Base-by-base conservation (phyloP, 2,113 vertebrate genomes). In the Neolamprologus modestus region DNA sequence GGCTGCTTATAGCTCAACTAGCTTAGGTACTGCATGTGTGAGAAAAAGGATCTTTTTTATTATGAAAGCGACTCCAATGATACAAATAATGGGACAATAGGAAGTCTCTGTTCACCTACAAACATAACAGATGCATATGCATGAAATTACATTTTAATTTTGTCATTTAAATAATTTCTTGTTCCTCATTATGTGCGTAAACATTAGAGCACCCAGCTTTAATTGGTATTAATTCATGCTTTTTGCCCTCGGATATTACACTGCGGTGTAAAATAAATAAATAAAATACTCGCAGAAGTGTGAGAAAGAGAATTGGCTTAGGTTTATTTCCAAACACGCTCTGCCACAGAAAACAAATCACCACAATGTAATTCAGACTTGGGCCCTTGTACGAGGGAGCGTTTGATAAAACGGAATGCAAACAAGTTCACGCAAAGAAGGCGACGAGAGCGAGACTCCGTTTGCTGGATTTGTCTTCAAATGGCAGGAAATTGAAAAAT, bases 151-250 rank as follows among this genome's bases (percentile, higher is more conserved):
- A 84, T 90, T 95, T 93, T 84, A 90, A 95, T 96, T 94, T 89
- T 79, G 42, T 81, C 87, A 87, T 91, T 91, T 87, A 61, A 92
- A 94, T 92, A 80, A 93, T 91, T 92, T 93, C 91, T 85, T 93
- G 91, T 93, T 95, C 89, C 92, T 94, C 89, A 95, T 96, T 95
- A 95, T 96, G 93, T 93, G 93, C 94, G 93, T 95, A 94, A 96
- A 96, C 93, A 95, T 71, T 85, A 87, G 90, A 91, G 89, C 81
- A 90, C 90, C 45, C 82, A 85, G 94, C 83, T 89, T 91, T 95
- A 96, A 96, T 95, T 95, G 93, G 93, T 93, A 95, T 96, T 95
- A 96, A 95, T 96, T 96, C 92, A 92, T 89, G 89, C 93, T 91
- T 92, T 94, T 94, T 89, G 87, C 94, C 83, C 85, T 87, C 54